Conservation (phyloP, 1,140 invertebrate species). For the Rhopalosiphum maidis region DNA sequence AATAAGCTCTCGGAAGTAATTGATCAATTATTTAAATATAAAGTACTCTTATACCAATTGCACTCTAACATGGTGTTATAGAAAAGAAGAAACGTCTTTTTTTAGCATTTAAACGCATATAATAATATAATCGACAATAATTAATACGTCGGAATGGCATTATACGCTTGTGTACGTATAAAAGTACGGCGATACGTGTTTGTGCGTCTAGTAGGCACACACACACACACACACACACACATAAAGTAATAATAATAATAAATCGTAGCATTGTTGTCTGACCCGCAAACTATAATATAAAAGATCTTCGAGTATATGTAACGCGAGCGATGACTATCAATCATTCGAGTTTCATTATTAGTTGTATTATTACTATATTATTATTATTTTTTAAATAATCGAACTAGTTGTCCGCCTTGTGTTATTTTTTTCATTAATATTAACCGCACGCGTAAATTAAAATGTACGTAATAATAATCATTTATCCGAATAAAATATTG, state of each 20-base stretch:
- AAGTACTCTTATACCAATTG: not conserved
- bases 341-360: conserved; percentile 23
- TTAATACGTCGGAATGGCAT: not conserved
- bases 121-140: not conserved
- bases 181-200: not conserved
- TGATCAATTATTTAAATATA: conserved; percentile 54
- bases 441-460: too few relatives aligned
- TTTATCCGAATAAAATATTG: too few relatives aligned
- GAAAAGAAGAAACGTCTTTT: not conserved
- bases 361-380: not conserved
- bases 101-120: not conserved
- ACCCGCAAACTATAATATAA: not conserved
- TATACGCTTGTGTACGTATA: not conserved
- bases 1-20: conserved; percentile 25
- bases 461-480: too few relatives aligned
- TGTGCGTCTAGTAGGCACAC: not conserved
- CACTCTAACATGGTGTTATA: not conserved
- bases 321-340: not conserved
- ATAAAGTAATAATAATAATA: conserved; percentile 1
- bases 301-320: not conserved
- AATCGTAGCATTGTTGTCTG: not conserved
- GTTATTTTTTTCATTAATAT: not conserved
- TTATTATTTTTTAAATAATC: not conserved
- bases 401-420: not conserved
- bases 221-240: not conserved